Percentiles rank a stretch among this genome's conserved stretches.
Conservation (phyloP, 2,797 vertebrate species). For the Nannoperca obscura region DNA sequence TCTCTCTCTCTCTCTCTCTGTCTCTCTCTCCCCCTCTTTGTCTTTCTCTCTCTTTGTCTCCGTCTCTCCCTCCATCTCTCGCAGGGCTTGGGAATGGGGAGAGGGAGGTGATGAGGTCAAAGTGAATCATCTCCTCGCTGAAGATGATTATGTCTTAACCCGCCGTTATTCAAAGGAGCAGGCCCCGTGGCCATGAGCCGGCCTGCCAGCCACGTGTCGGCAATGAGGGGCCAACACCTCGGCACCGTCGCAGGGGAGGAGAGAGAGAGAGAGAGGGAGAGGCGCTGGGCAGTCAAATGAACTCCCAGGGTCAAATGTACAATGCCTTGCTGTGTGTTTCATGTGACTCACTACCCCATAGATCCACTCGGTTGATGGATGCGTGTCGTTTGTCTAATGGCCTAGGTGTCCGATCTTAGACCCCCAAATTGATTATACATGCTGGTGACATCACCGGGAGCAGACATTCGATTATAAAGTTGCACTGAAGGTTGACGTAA, state of each 20-base stretch:
- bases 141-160: slow-evolving; percentile 88
- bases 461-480: slow-evolving; percentile 49
- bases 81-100: slow-evolving; percentile 75
- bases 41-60: slow-evolving; percentile 59
- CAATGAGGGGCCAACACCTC: slow-evolving; percentile 58
- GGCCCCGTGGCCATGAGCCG: slow-evolving; percentile 80
- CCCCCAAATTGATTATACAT: slow-evolving; percentile 54
- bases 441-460: slow-evolving; percentile 54
- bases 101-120: slow-evolving; percentile 83
- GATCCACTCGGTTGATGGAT: slow-evolving; percentile 60
- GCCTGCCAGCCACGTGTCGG: slow-evolving; percentile 70
- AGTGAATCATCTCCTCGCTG: slow-evolving; percentile 83
- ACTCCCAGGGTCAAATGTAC: slow-evolving; percentile 71
- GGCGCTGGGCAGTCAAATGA: slow-evolving; percentile 53
- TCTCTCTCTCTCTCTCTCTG: slow-evolving; percentile 79
- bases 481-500: slow-evolving; percentile 33
- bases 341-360: slow-evolving; percentile 40
- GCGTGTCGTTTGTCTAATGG: slow-evolving; percentile 68
- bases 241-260: slow-evolving; percentile 5
- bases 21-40: slow-evolving; percentile 46
- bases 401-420: slow-evolving; percentile 48
- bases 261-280: slow-evolving; percentile 10
- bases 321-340: slow-evolving; percentile 53
- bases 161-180: slow-evolving; percentile 83
- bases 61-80: slow-evolving; percentile 75